A percentile compares a stretch with the other conserved stretches of the same genome.
These are phyloP conservation scores for Sorex maritimensis DNA, from an alignment of 2,797 vertebrate species.

Conservation along the genomic window DNA sequence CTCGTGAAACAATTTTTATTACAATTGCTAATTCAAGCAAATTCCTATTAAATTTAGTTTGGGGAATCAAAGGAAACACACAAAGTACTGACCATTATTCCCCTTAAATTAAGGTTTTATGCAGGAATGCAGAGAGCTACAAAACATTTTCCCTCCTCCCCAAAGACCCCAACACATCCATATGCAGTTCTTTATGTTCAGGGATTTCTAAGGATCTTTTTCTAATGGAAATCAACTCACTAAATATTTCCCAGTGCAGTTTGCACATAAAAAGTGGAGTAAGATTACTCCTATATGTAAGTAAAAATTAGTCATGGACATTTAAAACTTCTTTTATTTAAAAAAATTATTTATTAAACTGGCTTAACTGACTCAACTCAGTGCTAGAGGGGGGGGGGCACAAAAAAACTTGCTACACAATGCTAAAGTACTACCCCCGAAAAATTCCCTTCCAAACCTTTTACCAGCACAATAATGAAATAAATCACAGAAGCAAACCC, in stretches of 20 bases:
- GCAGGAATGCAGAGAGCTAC: conserved; percentile 83
- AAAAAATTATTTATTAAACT: conserved; percentile 82
- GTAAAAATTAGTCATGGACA: conserved; percentile 78
- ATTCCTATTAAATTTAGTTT: conserved; percentile 68
- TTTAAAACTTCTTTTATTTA: conserved; percentile 58
- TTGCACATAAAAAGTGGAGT: conserved; percentile 75
- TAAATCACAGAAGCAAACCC: conserved; percentile 88
- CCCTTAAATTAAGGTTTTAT: conserved; percentile 81
- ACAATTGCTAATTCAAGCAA: conserved; percentile 78
- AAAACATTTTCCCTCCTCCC: conserved; percentile 79
- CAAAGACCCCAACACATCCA: conserved; percentile 77
- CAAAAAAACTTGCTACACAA: conserved; percentile 82
- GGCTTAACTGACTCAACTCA: conserved; percentile 80
- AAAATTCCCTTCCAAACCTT: conserved; percentile 89
- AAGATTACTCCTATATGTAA: conserved; percentile 75
- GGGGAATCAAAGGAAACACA: conserved; percentile 71
- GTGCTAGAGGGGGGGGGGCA: conserved; percentile 60
- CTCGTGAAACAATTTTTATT: conserved; percentile 73
- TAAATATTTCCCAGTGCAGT: conserved; percentile 78
- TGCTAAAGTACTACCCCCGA: conserved; percentile 84
- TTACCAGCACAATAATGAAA: conserved; percentile 85
- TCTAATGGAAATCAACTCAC: conserved; percentile 79
- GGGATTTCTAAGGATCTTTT: conserved; percentile 76
- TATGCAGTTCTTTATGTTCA: conserved; percentile 77
- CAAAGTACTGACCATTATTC: conserved; percentile 78